Base-by-base conservation (phyloP, 2,113 vertebrate genomes). In the Myrmophylax atrothorax region DNA sequence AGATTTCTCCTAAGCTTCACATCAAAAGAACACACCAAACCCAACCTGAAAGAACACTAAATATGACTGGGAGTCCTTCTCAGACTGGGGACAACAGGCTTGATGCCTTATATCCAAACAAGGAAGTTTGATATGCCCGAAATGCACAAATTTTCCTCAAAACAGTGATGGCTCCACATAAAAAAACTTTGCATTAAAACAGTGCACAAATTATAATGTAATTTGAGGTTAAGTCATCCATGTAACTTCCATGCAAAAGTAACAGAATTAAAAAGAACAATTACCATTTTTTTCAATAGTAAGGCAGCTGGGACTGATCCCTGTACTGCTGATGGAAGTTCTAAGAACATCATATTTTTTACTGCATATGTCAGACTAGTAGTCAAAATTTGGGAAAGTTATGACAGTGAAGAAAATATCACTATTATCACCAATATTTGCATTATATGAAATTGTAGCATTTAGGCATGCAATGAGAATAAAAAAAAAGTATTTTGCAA, bases 21-120 rank as follows among this genome's bases (percentile, higher is more conserved):
- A 40, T 42, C 18, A 44, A 49, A 85, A 84, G 44, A 75, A n/a
- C 3, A 7, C 17, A 42, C 7, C 24, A 72, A 73, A 80, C 7
- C 4, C 22, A 66, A 9, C 26, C 24, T 56, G 35, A 87, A 93
- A 73, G 22, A 83, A 46, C 13, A 31, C 12, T 49, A 40, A 29
- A 25, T 37, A 25, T 25, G 55, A 76, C 6, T 0, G 0, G 6
- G 67, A 79, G 10, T 25, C 52, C 17, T 84, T 62, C n/a, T 64
- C 40, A 46, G 31, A 31, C 35, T n/a, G 24, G 9, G 37, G 11
- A 87, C 50, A 75, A 47, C 7, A 44, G 44, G 28, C 22, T 64
- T 79, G 13, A 37, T 56, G 31, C n/a, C 10, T 79, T 68, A 38
- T 20, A 87, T 25, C 14, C 40, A 94, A 85, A 49, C 24, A 79